Percentiles rank a stretch among this genome's conserved stretches.
Conservation (phyloP, 2,113 vertebrate genomes). For the Capricornis sumatraensis region DNA sequence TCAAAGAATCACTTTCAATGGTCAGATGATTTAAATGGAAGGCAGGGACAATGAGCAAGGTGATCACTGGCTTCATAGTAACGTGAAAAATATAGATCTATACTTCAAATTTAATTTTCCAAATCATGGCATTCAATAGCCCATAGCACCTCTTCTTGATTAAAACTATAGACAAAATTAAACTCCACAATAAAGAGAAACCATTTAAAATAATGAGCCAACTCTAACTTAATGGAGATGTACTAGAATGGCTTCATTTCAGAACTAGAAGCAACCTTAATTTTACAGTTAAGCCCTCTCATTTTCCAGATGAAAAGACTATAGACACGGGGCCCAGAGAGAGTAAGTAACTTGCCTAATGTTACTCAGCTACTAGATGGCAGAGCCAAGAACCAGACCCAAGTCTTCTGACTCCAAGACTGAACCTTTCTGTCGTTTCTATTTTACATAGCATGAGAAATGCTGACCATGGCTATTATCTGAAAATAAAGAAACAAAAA, state of each 20-base stretch:
- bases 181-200: not conserved
- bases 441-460: not conserved
- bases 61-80: not conserved
- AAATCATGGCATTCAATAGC: not conserved
- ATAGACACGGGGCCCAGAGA: not conserved
- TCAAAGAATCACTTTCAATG: not conserved
- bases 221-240: not conserved
- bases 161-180: constrained; percentile 9
- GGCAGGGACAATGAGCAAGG: not conserved
- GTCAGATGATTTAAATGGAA: not conserved
- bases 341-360: not conserved
- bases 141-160: not conserved
- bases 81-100: not conserved
- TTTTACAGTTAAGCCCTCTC: not conserved
- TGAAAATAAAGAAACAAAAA: not conserved
- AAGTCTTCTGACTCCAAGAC: not conserved
- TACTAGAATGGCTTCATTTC: not conserved
- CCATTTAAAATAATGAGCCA: not conserved
- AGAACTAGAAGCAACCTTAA: not conserved
- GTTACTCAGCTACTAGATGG: not conserved
- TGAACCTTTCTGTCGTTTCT: not conserved
- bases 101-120: not conserved
- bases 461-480: not conserved
- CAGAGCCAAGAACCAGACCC: not conserved
- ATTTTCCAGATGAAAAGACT: not conserved